Evolutionary conservation across 2,888 invertebrate species (phyloP).

Genomic region (Drosophila aldrichi): DNA sequence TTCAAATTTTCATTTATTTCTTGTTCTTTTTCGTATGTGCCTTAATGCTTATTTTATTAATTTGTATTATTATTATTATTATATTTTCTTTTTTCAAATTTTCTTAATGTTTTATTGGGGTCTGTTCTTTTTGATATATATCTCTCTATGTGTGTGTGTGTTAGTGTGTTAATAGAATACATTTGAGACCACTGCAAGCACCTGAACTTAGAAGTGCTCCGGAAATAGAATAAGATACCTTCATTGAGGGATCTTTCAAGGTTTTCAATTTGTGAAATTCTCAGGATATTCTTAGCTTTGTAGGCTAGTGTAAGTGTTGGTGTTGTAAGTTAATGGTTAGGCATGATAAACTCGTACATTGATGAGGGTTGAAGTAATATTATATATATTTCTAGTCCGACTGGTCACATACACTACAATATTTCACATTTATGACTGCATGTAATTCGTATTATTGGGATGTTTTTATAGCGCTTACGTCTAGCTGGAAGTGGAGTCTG

Average conservation of each 20-base stretch:
- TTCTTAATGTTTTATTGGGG: constrained; percentile 6
- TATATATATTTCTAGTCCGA: constrained; percentile 23
- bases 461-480: neutral
- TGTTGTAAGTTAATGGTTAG: constrained; percentile 35
- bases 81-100: neutral
- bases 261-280: no score
- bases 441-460: neutral
- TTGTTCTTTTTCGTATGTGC: constrained; percentile 18
- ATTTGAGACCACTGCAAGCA: neutral
- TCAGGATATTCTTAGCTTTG: neutral
- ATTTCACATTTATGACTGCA: constrained; percentile 1
- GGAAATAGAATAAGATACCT: no score
- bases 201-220: neutral
- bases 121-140: constrained; percentile 7
- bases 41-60: constrained; percentile 14
- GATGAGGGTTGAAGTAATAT: constrained; percentile 26
- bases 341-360: constrained; percentile 34
- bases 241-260: no score
- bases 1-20: constrained; percentile 1
- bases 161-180: neutral
- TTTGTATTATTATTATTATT: neutral
- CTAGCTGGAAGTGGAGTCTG: constrained; percentile 21
- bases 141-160: constrained; percentile 10
- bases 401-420: constrained; percentile 20
- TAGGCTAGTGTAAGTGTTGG: neutral